Evolutionary conservation across 2,888 invertebrate species (phyloP).

Genomic region (Agriopis marginaria): DNA sequence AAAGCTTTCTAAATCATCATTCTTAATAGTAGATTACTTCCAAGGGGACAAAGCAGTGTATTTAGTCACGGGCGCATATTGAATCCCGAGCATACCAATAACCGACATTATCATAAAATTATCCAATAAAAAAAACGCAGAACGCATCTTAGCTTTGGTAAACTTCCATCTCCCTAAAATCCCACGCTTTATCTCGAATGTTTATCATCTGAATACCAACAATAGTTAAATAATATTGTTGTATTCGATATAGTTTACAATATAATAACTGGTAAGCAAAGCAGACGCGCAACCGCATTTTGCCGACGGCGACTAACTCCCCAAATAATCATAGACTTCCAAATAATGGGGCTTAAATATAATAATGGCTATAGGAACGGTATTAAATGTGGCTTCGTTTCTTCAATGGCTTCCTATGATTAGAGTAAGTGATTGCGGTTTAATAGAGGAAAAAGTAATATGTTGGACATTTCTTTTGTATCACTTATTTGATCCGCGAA

Average conservation of each 20-base stretch:
- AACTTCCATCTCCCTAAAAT: conserved; percentile 10
- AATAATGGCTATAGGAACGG: conserved; percentile 58
- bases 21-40: too few relatives aligned
- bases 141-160: too few relatives aligned
- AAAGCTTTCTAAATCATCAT: too few relatives aligned
- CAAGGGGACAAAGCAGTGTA: too few relatives aligned
- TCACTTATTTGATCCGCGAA: too few relatives aligned
- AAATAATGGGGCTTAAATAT: conserved; percentile 54
- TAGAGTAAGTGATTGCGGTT: conserved; percentile 28
- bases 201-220: conserved; percentile 35
- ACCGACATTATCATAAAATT: too few relatives aligned
- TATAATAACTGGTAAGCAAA: conserved; percentile 42
- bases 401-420: conserved; percentile 29
- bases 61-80: too few relatives aligned
- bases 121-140: too few relatives aligned
- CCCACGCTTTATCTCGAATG: conserved; percentile 30
- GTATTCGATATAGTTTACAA: conserved; percentile 47
- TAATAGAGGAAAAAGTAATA: conserved; percentile 22
- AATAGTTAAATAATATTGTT: conserved; percentile 52
- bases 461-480: background rate
- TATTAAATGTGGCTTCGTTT: conserved; percentile 44
- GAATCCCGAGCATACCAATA: too few relatives aligned
- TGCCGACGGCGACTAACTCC: conserved; percentile 54
- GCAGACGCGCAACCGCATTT: conserved; percentile 44
- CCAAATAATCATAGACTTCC: conserved; percentile 64